phyloP scores from a whole-genome alignment of 2,113 vertebrate species.

The Gasterosteus aculeatus region DNA sequence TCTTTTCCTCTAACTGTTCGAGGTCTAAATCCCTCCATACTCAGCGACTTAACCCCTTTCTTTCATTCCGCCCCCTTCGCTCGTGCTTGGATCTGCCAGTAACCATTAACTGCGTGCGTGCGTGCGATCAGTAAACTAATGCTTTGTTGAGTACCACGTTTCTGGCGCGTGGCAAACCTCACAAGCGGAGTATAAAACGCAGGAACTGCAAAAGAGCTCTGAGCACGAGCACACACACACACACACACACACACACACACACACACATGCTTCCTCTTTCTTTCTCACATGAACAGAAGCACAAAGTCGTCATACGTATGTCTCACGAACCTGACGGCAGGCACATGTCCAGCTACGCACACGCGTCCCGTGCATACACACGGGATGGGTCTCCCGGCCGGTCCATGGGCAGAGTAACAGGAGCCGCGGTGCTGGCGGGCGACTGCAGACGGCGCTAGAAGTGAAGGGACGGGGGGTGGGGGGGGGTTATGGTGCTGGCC shows the following conservation, averaged over 20 bases:
- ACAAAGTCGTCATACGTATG: not conserved
- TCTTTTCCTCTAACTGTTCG: constrained; percentile 65
- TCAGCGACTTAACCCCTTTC: constrained; percentile 82
- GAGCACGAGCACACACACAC: constrained; percentile 24
- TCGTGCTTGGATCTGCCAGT: constrained; percentile 69
- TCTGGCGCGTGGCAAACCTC: constrained; percentile 75
- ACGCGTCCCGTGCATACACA: not conserved
- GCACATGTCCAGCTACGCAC: not conserved
- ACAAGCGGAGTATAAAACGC: constrained; percentile 46
- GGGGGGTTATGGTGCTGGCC: too few relatives aligned
- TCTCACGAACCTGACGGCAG: not conserved
- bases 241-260: constrained; percentile 14
- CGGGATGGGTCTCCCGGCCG: not conserved
- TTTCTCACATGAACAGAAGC: not conserved
- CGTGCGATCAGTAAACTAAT: constrained; percentile 77
- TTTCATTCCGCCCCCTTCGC: constrained; percentile 78
- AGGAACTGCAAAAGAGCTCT: constrained; percentile 74
- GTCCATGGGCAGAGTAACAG: not conserved
- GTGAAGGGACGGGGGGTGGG: too few relatives aligned
- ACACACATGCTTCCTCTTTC: constrained; percentile 10
- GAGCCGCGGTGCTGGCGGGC: not conserved
- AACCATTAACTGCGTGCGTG: constrained; percentile 73
- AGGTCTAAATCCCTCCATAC: constrained; percentile 83
- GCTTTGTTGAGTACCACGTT: constrained; percentile 70
- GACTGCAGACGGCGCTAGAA: not conserved